A percentile compares a stretch with the other conserved stretches of the same genome.
These are phyloP conservation scores for Eremophila alpestris DNA, from an alignment of 2,797 vertebrate species.

Conservation along the genomic window DNA sequence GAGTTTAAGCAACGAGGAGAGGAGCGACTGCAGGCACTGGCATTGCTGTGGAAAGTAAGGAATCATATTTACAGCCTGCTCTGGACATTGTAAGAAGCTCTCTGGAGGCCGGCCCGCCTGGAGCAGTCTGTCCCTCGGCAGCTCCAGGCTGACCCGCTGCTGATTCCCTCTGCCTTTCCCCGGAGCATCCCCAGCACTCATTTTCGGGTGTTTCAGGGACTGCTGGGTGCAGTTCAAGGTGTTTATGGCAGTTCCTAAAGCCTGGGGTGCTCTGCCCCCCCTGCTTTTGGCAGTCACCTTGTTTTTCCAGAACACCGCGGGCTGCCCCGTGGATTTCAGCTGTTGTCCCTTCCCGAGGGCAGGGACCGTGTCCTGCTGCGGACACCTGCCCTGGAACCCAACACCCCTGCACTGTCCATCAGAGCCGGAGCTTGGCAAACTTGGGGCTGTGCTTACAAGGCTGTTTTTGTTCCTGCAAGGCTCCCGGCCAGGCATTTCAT, in stretches of 20 bases:
- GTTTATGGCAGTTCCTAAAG: rapidly evolving
- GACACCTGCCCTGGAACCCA: conserved; percentile 29
- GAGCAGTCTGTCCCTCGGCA: background rate
- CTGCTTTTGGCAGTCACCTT: background rate
- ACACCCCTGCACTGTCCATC: background rate
- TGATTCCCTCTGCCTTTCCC: background rate
- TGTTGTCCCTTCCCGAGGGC: background rate
- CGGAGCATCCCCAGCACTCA: background rate
- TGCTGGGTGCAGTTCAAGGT: background rate
- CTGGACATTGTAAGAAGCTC: background rate
- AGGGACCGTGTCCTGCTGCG: background rate
- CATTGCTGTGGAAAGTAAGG: background rate
- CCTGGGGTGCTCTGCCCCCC: background rate
- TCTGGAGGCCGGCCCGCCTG: rapidly evolving
- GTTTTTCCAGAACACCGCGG: background rate
- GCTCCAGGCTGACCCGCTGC: background rate
- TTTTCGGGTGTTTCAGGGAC: background rate
- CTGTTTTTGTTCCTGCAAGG: conserved; percentile 31
- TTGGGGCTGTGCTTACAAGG: conserved; percentile 2
- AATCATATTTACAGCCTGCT: background rate
- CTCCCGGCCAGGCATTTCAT: background rate
- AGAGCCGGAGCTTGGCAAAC: background rate
- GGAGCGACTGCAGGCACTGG: background rate
- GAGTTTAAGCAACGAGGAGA: background rate
- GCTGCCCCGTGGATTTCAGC: background rate